phyloP scores from a whole-genome alignment of 2,797 vertebrate genomes.

The Vespertilio murinus region DNA sequence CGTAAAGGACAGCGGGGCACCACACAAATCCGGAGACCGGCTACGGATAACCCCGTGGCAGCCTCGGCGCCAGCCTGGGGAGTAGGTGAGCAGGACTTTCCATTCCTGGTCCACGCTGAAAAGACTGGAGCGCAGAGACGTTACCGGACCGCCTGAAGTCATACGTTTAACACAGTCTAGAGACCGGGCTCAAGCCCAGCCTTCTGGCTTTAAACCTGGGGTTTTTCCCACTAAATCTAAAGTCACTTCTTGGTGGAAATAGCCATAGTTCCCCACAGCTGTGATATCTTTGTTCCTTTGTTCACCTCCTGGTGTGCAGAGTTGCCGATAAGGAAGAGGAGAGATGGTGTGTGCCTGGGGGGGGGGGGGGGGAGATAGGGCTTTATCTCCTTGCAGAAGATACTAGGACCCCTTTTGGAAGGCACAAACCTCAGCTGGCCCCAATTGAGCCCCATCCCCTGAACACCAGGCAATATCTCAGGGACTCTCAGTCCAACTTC shows the following conservation, averaged over 20 bases:
- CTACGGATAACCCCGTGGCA: accelerated
- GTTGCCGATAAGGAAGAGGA: background rate
- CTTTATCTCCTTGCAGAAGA: background rate
- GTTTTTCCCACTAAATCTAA: background rate
- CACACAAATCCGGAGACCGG: too few relatives aligned
- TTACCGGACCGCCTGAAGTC: background rate
- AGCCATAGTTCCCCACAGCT: background rate
- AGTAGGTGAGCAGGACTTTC: background rate
- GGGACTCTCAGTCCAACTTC: background rate
- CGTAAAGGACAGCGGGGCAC: accelerated
- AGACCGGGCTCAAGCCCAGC: background rate
- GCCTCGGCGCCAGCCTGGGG: background rate
- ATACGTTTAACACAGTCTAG: background rate
- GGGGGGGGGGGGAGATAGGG: too few relatives aligned
- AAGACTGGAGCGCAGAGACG: background rate
- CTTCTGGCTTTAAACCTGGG: background rate
- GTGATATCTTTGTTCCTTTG: background rate
- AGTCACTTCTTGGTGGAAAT: background rate
- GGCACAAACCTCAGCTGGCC: background rate
- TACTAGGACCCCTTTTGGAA: background rate
- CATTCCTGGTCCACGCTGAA: background rate
- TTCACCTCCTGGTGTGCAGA: background rate
- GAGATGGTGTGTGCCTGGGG: too few relatives aligned
- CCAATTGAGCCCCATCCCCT: background rate
- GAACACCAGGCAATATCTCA: background rate